These are phyloP conservation scores for Theocolax elegans DNA, from an alignment of 1,140 invertebrate genomes.

Conservation along the genomic window DNA sequence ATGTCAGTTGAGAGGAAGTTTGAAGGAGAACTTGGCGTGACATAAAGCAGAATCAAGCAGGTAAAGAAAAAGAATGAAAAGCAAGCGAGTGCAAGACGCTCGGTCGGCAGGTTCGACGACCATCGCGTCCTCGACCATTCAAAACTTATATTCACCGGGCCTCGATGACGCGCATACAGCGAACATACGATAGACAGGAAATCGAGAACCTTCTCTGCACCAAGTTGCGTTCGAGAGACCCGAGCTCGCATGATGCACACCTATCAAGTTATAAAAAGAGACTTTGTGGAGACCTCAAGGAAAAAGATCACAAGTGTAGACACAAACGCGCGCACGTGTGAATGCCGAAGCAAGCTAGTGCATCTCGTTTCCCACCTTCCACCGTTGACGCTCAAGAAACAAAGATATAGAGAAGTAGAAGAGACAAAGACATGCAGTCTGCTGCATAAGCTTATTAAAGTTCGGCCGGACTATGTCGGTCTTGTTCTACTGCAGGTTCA, in stretches of 20 bases:
- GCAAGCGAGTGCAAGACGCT: neutral
- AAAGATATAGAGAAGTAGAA: neutral
- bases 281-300: neutral
- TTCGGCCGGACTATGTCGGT: slow-evolving; percentile 33
- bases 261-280: neutral
- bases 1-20: too few species aligned
- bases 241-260: neutral
- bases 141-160: neutral
- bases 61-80: neutral
- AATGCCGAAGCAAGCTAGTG: neutral
- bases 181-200: neutral
- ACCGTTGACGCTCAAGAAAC: too few species aligned
- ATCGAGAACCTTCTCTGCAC: neutral
- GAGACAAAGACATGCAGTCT: slow-evolving; percentile 38
- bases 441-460: slow-evolving; percentile 67
- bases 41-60: neutral
- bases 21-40: neutral
- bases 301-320: neutral
- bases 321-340: neutral
- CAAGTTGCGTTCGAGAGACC: neutral
- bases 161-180: neutral
- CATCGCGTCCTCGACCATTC: neutral
- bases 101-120: too few species aligned
- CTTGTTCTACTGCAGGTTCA: neutral
- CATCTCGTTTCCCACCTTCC: neutral